Base-by-base conservation (phyloP, 2,113 vertebrate species). In the Zosterops lateralis region DNA sequence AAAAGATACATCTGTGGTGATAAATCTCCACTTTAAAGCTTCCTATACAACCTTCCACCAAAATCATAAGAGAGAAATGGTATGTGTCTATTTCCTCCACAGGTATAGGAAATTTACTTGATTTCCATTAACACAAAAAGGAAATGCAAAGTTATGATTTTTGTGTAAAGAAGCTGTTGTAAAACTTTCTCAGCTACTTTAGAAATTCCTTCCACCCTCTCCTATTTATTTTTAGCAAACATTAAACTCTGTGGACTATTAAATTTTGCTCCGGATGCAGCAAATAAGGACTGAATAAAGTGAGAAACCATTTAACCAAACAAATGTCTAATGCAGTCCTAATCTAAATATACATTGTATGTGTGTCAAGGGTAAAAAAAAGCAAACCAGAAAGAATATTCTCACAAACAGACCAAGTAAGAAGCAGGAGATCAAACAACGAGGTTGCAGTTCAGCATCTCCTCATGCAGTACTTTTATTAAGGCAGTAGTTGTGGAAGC, bases 201-300 rank as follows among this genome's bases (percentile, higher is more conserved):
- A 90, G 45, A 87, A 82, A 84, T 84, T 92, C 62, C 54, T 81
- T 93, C 40, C 42, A 71, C 17, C 9, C 24, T 78, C 73, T 86
- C 36, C 72, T 65, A 60, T 47, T 81, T 93, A 92, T 75, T 94
- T 95, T 91, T 87, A 93, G 80, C 25, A 71, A 74, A 90, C 3
- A 12, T 67, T 80, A 40, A 93, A 76, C n/a, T 40, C 9, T 78
- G 48, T 78, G 53, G 48, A 89, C 53, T 50, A 51, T 78, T 87
- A 93, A 48, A 75, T 93, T 93, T 93, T 90, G 61, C 38, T 93
- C 68, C 83, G 92, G 77, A 81, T 34, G 57, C 76, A 78, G 79
- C 80, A 89, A 92, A 78, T 57, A 57, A 75, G 26, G 11, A 71
- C 68, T 61, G 80, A 88, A 53, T 38, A 92, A 25, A 75, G 50